phyloP scores from a whole-genome alignment of 2,888 invertebrate species.

The Tryphoninae sp. region DNA sequence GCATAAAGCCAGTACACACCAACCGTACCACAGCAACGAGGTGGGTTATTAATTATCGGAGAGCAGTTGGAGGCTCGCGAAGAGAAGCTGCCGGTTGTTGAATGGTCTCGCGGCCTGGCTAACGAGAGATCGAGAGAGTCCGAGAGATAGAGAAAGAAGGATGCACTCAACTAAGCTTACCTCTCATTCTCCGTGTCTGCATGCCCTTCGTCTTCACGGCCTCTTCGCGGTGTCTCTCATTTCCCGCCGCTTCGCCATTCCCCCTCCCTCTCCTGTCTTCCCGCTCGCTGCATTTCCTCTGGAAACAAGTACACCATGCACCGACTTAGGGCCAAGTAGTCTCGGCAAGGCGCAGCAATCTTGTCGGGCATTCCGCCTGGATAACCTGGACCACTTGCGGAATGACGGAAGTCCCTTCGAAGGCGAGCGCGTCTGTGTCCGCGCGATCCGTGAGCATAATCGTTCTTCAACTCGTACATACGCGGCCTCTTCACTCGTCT shows the following conservation, averaged over 20 bases:
- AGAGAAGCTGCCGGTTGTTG: conserved; percentile 48
- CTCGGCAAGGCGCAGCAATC: conserved; percentile 48
- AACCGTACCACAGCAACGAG: conserved; percentile 66
- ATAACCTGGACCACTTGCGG: conserved; percentile 50
- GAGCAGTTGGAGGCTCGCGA: conserved; percentile 39
- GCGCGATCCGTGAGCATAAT: neutral
- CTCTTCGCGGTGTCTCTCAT: conserved; percentile 45
- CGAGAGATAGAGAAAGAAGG: conserved; percentile 3
- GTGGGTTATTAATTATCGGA: conserved; percentile 76
- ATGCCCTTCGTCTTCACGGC: conserved; percentile 34
- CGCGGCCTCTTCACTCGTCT: neutral
- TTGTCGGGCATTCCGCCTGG: conserved; percentile 50
- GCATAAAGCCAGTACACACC: neutral
- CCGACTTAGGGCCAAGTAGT: conserved; percentile 50
- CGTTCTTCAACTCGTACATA: neutral
- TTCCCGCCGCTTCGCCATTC: conserved; percentile 54
- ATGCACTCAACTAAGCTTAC: conserved; percentile 28
- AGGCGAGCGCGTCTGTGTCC: neutral
- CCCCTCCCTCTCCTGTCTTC: conserved; percentile 27
- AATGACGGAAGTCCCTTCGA: conserved; percentile 42
- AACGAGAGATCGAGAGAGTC: conserved; percentile 13
- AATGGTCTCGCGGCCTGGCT: conserved; percentile 45
- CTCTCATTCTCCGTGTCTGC: conserved; percentile 27
- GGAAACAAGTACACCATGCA: conserved; percentile 12
- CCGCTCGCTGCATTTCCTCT: conserved; percentile 17